Evolutionary conservation across 2,113 vertebrate genomes (phyloP).

Genomic region (Amphiprion percula): DNA sequence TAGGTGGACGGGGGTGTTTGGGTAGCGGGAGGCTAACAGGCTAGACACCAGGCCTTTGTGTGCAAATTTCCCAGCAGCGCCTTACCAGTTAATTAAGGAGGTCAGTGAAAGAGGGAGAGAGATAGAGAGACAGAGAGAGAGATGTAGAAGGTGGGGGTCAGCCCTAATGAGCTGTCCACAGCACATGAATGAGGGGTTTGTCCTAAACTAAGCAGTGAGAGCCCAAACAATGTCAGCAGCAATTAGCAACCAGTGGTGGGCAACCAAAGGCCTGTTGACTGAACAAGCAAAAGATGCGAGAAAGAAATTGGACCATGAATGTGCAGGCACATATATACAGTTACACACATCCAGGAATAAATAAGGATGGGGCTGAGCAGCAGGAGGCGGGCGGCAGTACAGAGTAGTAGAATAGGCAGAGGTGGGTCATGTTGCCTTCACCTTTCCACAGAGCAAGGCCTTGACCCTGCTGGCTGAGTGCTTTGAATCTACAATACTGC

Average conservation of each 20-base stretch:
- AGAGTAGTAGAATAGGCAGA: slow-evolving; percentile 42
- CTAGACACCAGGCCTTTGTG: slow-evolving; percentile 92
- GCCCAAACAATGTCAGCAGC: slow-evolving; percentile 93
- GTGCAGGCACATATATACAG: slow-evolving; percentile 50
- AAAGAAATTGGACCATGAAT: slow-evolving; percentile 43
- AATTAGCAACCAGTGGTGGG: slow-evolving; percentile 87
- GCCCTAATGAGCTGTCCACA: slow-evolving; percentile 92
- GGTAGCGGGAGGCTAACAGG: slow-evolving; percentile 73
- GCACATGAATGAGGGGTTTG: slow-evolving; percentile 96
- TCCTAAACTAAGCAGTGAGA: slow-evolving; percentile 89
- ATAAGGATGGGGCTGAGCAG: slow-evolving; percentile 43
- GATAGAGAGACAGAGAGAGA: slow-evolving; percentile 54
- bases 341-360: slow-evolving; percentile 55
- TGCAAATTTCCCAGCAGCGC: slow-evolving; percentile 98
- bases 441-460: slow-evolving; percentile 63
- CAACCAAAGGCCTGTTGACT: slow-evolving; percentile 79
- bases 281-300: slow-evolving; percentile 74
- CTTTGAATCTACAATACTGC: slow-evolving; percentile 57
- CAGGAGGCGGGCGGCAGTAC: slow-evolving; percentile 21
- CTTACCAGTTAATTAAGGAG: slow-evolving; percentile 96
- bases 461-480: slow-evolving; percentile 63
- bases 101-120: slow-evolving; percentile 85
- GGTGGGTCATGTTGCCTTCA: slow-evolving; percentile 74
- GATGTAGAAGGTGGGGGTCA: slow-evolving; percentile 64
- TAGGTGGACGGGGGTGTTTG: slow-evolving; percentile 67